phyloP scores from a whole-genome alignment of 2,113 vertebrate genomes.

The Scomber colias region DNA sequence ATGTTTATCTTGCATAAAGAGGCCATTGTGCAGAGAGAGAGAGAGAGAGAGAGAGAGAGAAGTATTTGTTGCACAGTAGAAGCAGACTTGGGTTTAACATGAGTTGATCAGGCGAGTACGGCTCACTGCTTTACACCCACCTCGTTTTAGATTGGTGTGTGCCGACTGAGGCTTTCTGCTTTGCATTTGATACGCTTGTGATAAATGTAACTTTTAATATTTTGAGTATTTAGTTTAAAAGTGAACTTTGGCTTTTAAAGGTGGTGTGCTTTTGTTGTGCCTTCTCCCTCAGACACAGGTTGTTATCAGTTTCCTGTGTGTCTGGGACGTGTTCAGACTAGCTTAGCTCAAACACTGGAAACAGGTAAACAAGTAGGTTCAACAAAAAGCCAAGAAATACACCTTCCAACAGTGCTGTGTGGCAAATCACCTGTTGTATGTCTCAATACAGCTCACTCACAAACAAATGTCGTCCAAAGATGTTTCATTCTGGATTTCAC shows the following conservation, averaged over 20 bases:
- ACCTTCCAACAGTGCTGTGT: background rate
- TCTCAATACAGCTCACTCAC: too few relatives aligned
- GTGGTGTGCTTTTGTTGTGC: constrained; percentile 7
- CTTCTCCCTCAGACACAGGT: background rate
- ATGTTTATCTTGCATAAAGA: constrained; percentile 34
- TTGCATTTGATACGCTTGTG: constrained; percentile 24
- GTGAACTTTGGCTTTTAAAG: background rate
- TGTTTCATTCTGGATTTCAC: too few relatives aligned
- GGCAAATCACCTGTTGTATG: background rate
- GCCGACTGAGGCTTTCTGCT: constrained; percentile 7
- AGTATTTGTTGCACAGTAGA: constrained; percentile 23
- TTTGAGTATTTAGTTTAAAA: constrained; percentile 10
- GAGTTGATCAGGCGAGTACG: constrained; percentile 31
- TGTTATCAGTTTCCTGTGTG: background rate
- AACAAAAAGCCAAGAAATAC: background rate
- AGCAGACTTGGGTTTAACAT: constrained; percentile 20
- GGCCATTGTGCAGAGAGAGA: constrained; percentile 24
- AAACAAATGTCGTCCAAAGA: too few relatives aligned
- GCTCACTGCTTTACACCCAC: constrained; percentile 24
- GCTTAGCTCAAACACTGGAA: background rate
- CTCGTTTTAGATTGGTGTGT: background rate
- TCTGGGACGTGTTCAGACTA: background rate
- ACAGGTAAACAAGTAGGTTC: background rate
- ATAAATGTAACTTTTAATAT: too few relatives aligned
- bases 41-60: constrained; percentile 18